phyloP scores from a whole-genome alignment of 92 coral and sea anemone genomes.

The Epizoanthus illoricatus region DNA sequence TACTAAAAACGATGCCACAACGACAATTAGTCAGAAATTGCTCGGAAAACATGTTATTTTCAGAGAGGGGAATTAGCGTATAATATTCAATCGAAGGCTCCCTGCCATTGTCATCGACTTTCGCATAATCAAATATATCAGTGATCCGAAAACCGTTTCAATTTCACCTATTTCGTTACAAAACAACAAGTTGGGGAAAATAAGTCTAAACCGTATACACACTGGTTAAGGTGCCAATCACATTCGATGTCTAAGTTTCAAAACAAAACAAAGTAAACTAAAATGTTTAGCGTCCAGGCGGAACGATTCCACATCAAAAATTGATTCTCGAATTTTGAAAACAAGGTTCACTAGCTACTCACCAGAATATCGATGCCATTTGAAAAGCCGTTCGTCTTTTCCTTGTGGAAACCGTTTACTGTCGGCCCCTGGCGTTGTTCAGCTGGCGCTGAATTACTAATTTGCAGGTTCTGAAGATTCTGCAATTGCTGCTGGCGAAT shows the following conservation, averaged over 20 bases:
- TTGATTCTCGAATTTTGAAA: conserved; percentile 25
- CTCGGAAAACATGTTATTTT: background rate
- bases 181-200: background rate
- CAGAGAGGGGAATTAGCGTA: background rate
- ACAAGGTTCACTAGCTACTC: conserved; percentile 51
- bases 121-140: background rate
- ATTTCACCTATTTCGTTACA: background rate
- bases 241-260: conserved; percentile 20
- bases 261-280: conserved; percentile 19
- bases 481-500: conserved; percentile 79
- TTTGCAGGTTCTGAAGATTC: conserved; percentile 70
- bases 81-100: conserved; percentile 2
- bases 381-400: conserved; percentile 54
- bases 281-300: conserved; percentile 16
- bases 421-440: conserved; percentile 64
- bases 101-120: conserved; percentile 15
- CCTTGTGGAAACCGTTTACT: conserved; percentile 58
- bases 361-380: conserved; percentile 73
- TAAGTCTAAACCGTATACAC: background rate
- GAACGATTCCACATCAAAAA: conserved; percentile 30
- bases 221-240: background rate
- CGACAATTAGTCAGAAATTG: background rate
- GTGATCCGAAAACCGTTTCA: background rate
- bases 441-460: conserved; percentile 53
- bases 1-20: background rate